phyloP scores from a whole-genome alignment of 2,113 vertebrate species.

The Buteo buteo region DNA sequence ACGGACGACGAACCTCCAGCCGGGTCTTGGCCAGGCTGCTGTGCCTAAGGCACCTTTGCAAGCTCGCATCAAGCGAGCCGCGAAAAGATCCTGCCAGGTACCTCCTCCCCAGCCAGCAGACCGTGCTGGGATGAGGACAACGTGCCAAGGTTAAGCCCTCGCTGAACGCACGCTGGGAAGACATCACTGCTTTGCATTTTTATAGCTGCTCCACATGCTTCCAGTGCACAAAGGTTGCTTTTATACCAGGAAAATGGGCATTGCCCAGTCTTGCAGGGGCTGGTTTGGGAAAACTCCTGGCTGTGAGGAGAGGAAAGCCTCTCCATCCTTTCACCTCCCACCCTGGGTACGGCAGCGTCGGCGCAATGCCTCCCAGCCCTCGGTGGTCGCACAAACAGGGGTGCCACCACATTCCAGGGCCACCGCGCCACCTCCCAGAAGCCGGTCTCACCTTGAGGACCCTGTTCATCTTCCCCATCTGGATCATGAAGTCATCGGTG shows the following conservation, averaged over 20 bases:
- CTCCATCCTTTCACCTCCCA: neutral
- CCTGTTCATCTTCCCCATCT: slow-evolving; percentile 74
- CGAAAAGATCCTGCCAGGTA: neutral
- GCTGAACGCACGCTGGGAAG: rapidly evolving
- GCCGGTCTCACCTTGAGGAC: slow-evolving; percentile 60
- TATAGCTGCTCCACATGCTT: neutral
- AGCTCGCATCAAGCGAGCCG: too few relatives aligned
- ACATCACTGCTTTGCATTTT: neutral
- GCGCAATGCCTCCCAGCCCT: neutral
- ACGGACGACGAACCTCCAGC: too few relatives aligned
- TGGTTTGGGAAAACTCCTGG: neutral
- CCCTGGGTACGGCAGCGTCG: neutral
- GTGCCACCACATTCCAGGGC: neutral
- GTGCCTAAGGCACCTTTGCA: too few relatives aligned
- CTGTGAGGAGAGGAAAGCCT: neutral
- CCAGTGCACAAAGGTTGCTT: neutral
- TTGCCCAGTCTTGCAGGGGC: neutral
- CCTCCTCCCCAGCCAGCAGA: neutral
- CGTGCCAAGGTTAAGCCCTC: neutral
- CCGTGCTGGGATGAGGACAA: neutral
- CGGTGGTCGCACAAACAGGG: rapidly evolving
- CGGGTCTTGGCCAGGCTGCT: too few relatives aligned
- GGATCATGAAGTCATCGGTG: slow-evolving; percentile 75
- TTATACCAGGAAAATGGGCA: neutral
- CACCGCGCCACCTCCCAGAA: too few relatives aligned